Evolutionary conservation across 2,113 vertebrate species (phyloP).

Genomic region (Maccullochella peelii): DNA sequence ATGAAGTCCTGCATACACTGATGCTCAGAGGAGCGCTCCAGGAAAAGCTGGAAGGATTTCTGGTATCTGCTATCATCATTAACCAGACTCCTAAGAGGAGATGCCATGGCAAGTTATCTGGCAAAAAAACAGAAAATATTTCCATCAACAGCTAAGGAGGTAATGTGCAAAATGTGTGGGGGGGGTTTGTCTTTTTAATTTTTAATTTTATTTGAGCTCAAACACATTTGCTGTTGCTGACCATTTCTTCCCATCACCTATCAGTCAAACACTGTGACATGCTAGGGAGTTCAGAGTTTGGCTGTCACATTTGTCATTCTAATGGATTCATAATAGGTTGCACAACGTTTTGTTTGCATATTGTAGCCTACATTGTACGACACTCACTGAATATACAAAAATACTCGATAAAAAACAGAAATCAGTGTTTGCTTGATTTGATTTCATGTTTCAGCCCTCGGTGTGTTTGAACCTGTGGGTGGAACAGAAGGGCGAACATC

Average conservation of each 20-base stretch:
- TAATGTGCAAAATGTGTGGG: neutral
- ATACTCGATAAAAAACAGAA: no score
- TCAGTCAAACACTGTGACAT: neutral
- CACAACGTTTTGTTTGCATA: neutral
- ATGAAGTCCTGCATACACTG: constrained; percentile 89
- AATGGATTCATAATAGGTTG: neutral
- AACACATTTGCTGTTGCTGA: neutral
- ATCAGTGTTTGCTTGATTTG: neutral
- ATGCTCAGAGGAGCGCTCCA: constrained; percentile 90
- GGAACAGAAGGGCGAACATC: neutral
- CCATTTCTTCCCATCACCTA: neutral
- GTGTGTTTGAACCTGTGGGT: neutral
- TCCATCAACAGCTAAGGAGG: neutral
- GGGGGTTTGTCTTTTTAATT: no score
- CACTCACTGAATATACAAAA: neutral
- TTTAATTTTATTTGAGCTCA: neutral
- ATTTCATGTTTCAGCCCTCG: neutral
- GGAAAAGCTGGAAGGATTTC: constrained; percentile 86
- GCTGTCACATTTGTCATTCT: neutral
- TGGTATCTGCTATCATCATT: constrained; percentile 83
- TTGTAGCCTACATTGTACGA: no score
- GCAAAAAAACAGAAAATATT: constrained; percentile 3
- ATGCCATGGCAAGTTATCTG: constrained; percentile 77
- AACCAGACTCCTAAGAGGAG: constrained; percentile 80
- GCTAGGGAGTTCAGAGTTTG: neutral